phyloP scores from a whole-genome alignment of 1,140 invertebrate species.

The Tetramorium alpestre region DNA sequence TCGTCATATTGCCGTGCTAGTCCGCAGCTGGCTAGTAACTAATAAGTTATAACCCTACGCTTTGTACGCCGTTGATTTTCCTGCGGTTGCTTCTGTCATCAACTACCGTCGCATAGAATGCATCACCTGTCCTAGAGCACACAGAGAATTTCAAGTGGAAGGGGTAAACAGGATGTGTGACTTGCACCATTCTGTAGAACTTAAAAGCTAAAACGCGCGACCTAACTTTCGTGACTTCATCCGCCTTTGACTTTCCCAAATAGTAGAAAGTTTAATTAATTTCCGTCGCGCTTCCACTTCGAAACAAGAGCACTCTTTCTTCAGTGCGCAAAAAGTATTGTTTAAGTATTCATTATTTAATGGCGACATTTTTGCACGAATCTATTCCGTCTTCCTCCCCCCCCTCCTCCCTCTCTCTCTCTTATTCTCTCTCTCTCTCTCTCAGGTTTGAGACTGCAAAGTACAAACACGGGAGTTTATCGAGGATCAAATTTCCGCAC shows the following conservation, averaged over 20 bases:
- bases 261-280: conserved; percentile 39
- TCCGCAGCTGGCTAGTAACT: neutral
- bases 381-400: neutral
- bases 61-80: conserved; percentile 52
- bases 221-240: conserved; percentile 39
- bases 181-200: conserved; percentile 35
- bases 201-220: conserved; percentile 31
- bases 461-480: conserved; percentile 35
- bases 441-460: conserved; percentile 12
- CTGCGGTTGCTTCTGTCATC: conserved; percentile 23
- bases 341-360: conserved; percentile 19
- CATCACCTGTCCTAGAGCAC: conserved; percentile 10
- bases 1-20: neutral
- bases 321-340: neutral
- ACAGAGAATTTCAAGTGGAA: conserved; percentile 30
- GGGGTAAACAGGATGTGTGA: conserved; percentile 42
- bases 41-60: conserved; percentile 38
- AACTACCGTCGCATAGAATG: conserved; percentile 38
- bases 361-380: neutral
- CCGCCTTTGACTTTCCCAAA: conserved; percentile 36
- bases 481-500: conserved; percentile 50
- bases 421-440: neutral
- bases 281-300: neutral
- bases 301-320: neutral
- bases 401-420: neutral